phyloP scores from a whole-genome alignment of 2,797 vertebrate genomes.

The Hoplostethus atlanticus region DNA sequence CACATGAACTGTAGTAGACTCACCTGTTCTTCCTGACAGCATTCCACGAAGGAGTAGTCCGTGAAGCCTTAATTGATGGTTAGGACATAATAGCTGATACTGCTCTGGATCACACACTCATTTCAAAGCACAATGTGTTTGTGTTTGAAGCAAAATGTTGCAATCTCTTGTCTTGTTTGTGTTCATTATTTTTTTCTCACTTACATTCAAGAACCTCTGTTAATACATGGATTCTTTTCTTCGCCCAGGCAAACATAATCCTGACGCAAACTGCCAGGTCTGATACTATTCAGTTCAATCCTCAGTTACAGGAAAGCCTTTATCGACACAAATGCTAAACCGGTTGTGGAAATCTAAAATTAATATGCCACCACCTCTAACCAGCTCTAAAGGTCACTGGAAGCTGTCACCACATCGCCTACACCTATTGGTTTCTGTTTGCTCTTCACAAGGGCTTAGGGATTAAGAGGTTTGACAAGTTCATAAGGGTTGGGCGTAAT shows the following conservation, averaged over 20 bases:
- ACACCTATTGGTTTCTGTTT: constrained; percentile 43
- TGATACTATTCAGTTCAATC: background rate
- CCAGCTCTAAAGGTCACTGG: constrained; percentile 2
- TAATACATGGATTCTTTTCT: background rate
- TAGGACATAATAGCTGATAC: too few relatives aligned
- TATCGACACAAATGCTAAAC: background rate
- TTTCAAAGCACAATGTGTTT: background rate
- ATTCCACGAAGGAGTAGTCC: background rate
- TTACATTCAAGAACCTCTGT: background rate
- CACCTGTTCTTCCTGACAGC: background rate
- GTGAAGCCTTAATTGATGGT: background rate
- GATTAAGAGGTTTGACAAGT: background rate
- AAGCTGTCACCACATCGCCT: background rate
- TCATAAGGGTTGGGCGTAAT: constrained; percentile 19
- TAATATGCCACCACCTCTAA: constrained; percentile 2
- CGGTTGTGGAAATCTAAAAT: background rate
- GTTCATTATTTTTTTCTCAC: background rate
- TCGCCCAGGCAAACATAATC: background rate
- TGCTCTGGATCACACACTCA: background rate
- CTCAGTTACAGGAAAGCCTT: background rate
- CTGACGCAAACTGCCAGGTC: background rate
- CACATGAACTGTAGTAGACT: background rate
- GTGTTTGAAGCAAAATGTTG: too few relatives aligned
- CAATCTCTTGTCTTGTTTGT: background rate
- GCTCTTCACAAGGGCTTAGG: constrained; percentile 16